phyloP scores from a whole-genome alignment of 2,113 vertebrate species.

The Desmodus rotundus region DNA sequence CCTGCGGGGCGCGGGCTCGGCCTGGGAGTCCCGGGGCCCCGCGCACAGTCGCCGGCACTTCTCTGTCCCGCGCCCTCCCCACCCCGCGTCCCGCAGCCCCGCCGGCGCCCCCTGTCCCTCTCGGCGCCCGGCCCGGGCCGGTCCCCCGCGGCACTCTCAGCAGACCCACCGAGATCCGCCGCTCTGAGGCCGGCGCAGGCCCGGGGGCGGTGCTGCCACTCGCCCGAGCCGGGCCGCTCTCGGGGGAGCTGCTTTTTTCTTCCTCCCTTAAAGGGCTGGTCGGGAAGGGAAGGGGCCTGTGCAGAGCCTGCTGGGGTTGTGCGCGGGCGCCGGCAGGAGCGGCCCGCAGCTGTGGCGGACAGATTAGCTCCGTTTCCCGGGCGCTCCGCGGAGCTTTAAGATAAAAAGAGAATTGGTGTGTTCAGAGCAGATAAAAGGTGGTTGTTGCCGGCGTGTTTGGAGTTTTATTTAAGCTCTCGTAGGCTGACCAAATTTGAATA shows the following conservation, averaged over 20 bases:
- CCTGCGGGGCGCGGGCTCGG: background rate
- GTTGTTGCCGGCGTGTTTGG: slow-evolving; percentile 71
- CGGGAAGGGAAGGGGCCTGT: slow-evolving; percentile 64
- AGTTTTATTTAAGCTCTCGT: slow-evolving; percentile 73
- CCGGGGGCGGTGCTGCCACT: slow-evolving; percentile 33
- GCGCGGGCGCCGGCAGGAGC: slow-evolving; percentile 52
- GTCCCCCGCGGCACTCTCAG: background rate
- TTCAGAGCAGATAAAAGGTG: slow-evolving; percentile 81
- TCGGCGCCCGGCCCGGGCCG: slow-evolving; percentile 24
- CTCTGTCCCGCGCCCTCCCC: background rate
- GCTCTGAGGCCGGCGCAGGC: background rate
- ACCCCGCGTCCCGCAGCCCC: background rate
- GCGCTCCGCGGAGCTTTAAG: slow-evolving; percentile 78
- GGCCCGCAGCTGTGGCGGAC: slow-evolving; percentile 73
- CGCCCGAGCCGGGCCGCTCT: background rate
- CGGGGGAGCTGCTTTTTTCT: slow-evolving; percentile 22
- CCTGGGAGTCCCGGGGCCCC: background rate
- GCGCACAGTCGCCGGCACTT: background rate
- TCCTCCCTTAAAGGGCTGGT: slow-evolving; percentile 64
- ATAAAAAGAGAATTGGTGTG: slow-evolving; percentile 79
- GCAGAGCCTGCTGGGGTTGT: slow-evolving; percentile 74
- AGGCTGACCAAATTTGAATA: slow-evolving; percentile 61
- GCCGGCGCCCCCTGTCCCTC: slow-evolving; percentile 8
- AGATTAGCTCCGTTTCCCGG: slow-evolving; percentile 82
- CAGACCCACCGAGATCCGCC: background rate